Evolutionary conservation across 2,797 vertebrate genomes (phyloP).

Genomic region (Scolopax rusticola): DNA sequence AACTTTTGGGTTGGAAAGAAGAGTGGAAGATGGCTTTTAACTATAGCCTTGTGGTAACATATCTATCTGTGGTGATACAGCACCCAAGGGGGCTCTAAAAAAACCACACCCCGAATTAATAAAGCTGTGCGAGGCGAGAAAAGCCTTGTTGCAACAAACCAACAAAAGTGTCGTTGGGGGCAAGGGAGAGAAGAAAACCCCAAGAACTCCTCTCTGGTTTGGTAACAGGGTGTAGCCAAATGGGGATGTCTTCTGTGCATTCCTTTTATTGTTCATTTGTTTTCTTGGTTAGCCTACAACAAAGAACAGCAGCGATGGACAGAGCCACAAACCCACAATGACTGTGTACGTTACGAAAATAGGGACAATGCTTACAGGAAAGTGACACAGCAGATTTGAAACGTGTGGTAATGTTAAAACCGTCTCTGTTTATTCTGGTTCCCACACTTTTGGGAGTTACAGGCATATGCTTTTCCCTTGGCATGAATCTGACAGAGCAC

Average conservation of each 20-base stretch:
- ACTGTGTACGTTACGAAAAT: conserved; percentile 44
- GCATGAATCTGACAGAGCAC: conserved; percentile 86
- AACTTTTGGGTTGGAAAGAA: conserved; percentile 10
- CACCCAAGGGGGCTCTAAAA: background rate
- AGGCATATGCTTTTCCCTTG: conserved; percentile 85
- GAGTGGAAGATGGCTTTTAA: background rate
- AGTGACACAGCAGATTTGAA: conserved; percentile 68
- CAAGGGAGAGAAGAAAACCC: background rate
- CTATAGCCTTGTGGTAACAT: background rate
- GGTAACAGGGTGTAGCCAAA: background rate
- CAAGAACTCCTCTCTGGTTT: background rate
- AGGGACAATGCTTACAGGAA: conserved; percentile 75
- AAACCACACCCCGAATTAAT: background rate
- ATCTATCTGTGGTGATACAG: background rate
- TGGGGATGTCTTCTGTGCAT: conserved; percentile 14
- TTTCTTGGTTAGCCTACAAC: conserved; percentile 46
- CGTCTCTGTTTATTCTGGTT: conserved; percentile 80
- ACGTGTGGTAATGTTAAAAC: conserved; percentile 79
- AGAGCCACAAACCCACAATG: conserved; percentile 68
- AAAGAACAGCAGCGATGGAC: conserved; percentile 42
- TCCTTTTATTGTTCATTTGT: conserved; percentile 61
- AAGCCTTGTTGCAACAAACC: background rate
- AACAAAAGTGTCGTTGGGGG: background rate
- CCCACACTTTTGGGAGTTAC: conserved; percentile 80
- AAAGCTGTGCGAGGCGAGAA: background rate